Evolutionary conservation across 2,888 invertebrate genomes (phyloP).

Genomic region (Phragmatobia fuliginosa): DNA sequence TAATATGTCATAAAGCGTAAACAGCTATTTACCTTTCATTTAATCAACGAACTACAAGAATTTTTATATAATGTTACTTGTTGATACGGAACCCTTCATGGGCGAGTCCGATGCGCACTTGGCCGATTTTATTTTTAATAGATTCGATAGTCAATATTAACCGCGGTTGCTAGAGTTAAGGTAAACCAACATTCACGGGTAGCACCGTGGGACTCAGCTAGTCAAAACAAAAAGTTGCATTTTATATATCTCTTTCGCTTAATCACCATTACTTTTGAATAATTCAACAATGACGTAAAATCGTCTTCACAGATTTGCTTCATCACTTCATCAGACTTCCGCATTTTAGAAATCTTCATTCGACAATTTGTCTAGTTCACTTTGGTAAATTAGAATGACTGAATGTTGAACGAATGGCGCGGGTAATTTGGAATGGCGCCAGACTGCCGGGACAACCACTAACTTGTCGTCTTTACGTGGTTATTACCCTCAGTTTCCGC

Average conservation of each 20-base stretch:
- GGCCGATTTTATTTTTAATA: no score
- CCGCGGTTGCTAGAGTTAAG: no score
- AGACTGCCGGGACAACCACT: constrained; percentile 12
- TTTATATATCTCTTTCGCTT: not conserved
- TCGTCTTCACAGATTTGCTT: not conserved
- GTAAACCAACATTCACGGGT: no score
- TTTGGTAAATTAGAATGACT: constrained; percentile 4
- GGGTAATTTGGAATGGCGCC: constrained; percentile 35
- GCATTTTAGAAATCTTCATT: not conserved
- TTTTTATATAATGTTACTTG: no score
- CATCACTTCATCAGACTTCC: not conserved
- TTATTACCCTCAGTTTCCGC: not conserved
- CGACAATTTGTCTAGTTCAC: not conserved
- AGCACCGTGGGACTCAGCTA: no score
- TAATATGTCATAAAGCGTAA: no score
- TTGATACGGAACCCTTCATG: no score
- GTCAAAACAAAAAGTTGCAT: not conserved
- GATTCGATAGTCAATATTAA: no score
- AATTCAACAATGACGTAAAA: not conserved
- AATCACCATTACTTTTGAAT: not conserved
- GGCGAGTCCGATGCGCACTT: no score
- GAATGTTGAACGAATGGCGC: constrained; percentile 27
- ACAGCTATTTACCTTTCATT: no score
- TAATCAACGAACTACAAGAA: no score
- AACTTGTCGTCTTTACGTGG: not conserved